These are phyloP conservation scores for Hirtodrosophila histrioides DNA, from an alignment of 2,888 invertebrate genomes.

Conservation along the genomic window DNA sequence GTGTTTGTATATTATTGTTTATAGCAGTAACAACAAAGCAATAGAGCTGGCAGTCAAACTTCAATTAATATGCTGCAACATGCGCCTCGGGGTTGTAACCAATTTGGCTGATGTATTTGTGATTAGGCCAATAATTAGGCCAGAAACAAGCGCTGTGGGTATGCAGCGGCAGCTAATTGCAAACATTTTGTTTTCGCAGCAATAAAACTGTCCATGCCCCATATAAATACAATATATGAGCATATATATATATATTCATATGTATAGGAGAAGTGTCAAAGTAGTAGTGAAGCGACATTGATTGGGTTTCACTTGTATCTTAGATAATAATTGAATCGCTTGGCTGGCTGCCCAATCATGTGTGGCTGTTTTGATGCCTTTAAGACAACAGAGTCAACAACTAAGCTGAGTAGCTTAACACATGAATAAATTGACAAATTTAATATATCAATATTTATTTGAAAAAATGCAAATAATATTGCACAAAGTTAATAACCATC, in stretches of 20 bases:
- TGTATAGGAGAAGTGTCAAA: conserved; percentile 20
- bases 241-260: background rate
- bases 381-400: conserved; percentile 1
- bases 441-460: conserved; percentile 18
- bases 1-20: conserved; percentile 11
- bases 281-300: conserved; percentile 1
- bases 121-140: conserved; percentile 46
- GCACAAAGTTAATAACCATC: conserved; percentile 41
- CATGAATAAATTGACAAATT: conserved; percentile 19
- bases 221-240: background rate
- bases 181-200: conserved; percentile 33
- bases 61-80: conserved; percentile 51
- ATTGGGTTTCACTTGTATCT: conserved; percentile 8
- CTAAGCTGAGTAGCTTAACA: conserved; percentile 1
- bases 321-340: conserved; percentile 30
- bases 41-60: conserved; percentile 14
- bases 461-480: conserved; percentile 33
- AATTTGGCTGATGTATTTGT: conserved; percentile 49
- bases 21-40: conserved; percentile 2
- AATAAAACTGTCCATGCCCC: conserved; percentile 1
- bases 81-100: conserved; percentile 29
- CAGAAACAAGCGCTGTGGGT: conserved; percentile 21
- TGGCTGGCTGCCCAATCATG: conserved; percentile 30
- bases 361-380: background rate
- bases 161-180: conserved; percentile 35